Conservation (phyloP, 2,888 invertebrate genomes). For the Leptinotarsa peninsularis region DNA sequence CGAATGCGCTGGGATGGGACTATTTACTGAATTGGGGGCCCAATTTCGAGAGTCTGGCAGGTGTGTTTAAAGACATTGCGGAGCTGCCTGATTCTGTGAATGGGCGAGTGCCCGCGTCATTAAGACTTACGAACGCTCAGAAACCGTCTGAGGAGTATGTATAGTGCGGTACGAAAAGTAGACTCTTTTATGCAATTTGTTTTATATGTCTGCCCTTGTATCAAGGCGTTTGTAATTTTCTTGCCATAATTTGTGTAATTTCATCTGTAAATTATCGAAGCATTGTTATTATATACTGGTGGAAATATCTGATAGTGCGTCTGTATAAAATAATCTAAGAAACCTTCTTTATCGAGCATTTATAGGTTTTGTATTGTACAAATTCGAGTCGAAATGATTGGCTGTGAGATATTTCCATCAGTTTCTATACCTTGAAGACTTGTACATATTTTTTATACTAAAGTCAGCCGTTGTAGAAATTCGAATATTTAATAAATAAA, state of each 20-base stretch:
- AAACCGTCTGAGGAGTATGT: constrained; percentile 93
- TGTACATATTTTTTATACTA: constrained; percentile 59
- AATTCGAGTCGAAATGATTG: constrained; percentile 1
- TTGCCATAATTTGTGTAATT: constrained; percentile 63
- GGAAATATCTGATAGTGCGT: constrained; percentile 2
- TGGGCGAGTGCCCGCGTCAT: constrained; percentile 78
- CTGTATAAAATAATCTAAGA: constrained; percentile 9
- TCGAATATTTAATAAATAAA: constrained; percentile 49
- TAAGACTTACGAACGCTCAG: constrained; percentile 83
- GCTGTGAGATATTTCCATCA: constrained; percentile 12
- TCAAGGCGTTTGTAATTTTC: constrained; percentile 62
- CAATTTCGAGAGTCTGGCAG: constrained; percentile 94
- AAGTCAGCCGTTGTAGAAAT: constrained; percentile 56
- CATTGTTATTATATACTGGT: constrained; percentile 42
- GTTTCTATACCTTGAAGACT: constrained; percentile 52
- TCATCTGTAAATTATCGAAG: constrained; percentile 52
- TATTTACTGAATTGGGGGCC: constrained; percentile 96
- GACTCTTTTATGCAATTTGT: constrained; percentile 40
- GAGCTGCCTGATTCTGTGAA: constrained; percentile 88
- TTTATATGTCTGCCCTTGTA: constrained; percentile 57
- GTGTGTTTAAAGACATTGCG: constrained; percentile 96
- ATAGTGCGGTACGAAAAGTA: constrained; percentile 61
- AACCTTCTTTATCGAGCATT: constrained; percentile 36
- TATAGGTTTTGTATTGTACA: constrained; percentile 5
- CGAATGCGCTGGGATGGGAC: constrained; percentile 90